Percentiles rank a stretch among this genome's conserved stretches.
These are phyloP conservation scores for Semibalanus balanoides DNA, from an alignment of 1,140 invertebrate species.

Conservation along the genomic window DNA sequence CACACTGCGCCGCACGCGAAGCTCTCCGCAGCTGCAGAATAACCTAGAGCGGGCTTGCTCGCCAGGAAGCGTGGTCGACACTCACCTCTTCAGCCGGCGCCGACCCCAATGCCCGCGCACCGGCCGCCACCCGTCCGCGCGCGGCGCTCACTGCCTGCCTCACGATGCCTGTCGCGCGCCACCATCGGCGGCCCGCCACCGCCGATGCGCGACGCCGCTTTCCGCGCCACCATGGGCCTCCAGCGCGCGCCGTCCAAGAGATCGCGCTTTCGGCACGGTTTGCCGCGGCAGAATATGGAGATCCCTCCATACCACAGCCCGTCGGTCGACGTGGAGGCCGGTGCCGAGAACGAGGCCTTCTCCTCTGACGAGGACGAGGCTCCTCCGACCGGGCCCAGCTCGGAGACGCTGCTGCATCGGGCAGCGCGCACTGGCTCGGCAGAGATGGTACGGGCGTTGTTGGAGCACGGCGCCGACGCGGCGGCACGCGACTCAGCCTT, in stretches of 20 bases:
- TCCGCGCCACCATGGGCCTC: too few species aligned
- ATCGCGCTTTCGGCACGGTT: background rate
- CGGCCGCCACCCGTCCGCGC: too few species aligned
- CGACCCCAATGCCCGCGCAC: background rate
- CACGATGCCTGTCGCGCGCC: too few species aligned
- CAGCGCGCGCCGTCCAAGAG: too few species aligned
- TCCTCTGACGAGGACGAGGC: background rate
- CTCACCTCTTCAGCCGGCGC: background rate
- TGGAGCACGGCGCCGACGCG: background rate
- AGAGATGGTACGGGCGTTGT: background rate
- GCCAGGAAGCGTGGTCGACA: background rate
- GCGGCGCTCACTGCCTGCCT: background rate
- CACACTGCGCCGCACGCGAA: background rate
- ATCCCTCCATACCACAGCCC: too few species aligned
- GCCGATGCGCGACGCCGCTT: too few species aligned
- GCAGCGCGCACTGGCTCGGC: too few species aligned
- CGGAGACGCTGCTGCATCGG: background rate
- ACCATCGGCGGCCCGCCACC: too few species aligned
- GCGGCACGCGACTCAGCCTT: background rate
- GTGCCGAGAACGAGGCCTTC: background rate
- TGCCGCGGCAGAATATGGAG: too few species aligned
- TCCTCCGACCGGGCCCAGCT: too few species aligned
- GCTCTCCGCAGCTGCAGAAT: background rate
- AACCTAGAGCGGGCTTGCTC: background rate
- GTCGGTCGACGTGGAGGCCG: background rate